These are phyloP conservation scores for Meliscaeva auricollis DNA, from an alignment of 2,888 invertebrate genomes.

Conservation along the genomic window DNA sequence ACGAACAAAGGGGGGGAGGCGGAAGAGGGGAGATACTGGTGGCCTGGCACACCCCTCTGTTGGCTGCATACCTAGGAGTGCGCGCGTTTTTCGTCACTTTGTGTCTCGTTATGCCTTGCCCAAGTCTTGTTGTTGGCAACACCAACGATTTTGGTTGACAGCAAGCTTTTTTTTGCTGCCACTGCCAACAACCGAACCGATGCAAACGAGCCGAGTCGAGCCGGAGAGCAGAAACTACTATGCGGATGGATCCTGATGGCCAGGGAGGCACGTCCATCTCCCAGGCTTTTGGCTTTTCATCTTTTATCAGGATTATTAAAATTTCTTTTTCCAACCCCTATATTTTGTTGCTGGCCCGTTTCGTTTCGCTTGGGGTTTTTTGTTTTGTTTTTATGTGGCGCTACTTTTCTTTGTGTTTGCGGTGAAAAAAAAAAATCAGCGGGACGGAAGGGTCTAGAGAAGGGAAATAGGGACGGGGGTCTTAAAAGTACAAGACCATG, in stretches of 20 bases:
- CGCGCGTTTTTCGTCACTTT: conserved; percentile 69
- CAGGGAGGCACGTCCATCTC: conserved; percentile 31
- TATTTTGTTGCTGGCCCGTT: conserved; percentile 39
- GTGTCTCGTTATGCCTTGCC: conserved; percentile 36
- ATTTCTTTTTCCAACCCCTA: conserved; percentile 45
- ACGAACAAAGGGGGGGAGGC: neutral
- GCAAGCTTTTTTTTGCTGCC: conserved; percentile 49
- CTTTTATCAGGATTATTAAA: conserved; percentile 74
- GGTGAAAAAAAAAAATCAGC: conserved; percentile 29
- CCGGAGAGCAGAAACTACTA: conserved; percentile 47
- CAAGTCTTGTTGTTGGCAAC: conserved; percentile 70
- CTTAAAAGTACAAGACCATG: conserved; percentile 68
- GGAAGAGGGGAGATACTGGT: neutral
- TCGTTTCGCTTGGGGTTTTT: conserved; percentile 4
- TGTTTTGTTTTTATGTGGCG: conserved; percentile 56
- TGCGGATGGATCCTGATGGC: conserved; percentile 52
- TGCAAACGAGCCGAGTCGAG: conserved; percentile 45
- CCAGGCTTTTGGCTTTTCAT: conserved; percentile 69
- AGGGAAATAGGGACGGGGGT: neutral
- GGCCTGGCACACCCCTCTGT: neutral
- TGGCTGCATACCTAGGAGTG: conserved; percentile 43
- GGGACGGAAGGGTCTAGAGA: neutral
- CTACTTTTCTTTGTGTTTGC: conserved; percentile 64
- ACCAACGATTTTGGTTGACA: conserved; percentile 63
- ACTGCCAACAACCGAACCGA: conserved; percentile 30